Conservation (phyloP, 2,888 invertebrate genomes). For the Stramonita haemastoma region DNA sequence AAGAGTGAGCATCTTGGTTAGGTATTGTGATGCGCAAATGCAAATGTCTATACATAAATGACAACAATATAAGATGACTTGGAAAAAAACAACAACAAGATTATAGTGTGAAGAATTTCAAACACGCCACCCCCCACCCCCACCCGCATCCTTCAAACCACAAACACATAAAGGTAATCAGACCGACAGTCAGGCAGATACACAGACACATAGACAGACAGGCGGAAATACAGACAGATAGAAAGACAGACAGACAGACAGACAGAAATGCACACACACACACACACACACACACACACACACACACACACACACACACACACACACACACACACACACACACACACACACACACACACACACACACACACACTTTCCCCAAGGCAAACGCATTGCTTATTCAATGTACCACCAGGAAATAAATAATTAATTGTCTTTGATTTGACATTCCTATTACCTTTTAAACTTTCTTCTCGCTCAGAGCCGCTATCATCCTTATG, state of each 20-base stretch:
- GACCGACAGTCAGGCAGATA: neutral
- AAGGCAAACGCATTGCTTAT: too few species aligned
- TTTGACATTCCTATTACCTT: too few species aligned
- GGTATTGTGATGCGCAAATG: too few species aligned
- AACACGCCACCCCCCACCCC: too few species aligned
- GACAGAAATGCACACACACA: neutral
- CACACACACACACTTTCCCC: neutral
- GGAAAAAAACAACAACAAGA: too few species aligned
- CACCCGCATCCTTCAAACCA: neutral
- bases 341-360: conserved; percentile 15
- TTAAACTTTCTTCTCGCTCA: neutral
- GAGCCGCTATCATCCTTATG: too few species aligned
- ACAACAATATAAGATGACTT: too few species aligned
- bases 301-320: neutral
- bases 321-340: conserved; percentile 6
- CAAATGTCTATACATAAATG: too few species aligned
- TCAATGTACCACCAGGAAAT: too few species aligned
- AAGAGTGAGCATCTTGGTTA: too few species aligned
- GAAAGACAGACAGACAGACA: neutral
- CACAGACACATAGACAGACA: conserved; percentile 1
- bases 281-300: neutral
- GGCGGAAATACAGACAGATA: neutral
- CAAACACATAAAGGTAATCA: neutral
- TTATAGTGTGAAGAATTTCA: too few species aligned
- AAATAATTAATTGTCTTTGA: too few species aligned